phyloP scores from a whole-genome alignment of 1,140 invertebrate genomes.

The Homarus americanus region DNA sequence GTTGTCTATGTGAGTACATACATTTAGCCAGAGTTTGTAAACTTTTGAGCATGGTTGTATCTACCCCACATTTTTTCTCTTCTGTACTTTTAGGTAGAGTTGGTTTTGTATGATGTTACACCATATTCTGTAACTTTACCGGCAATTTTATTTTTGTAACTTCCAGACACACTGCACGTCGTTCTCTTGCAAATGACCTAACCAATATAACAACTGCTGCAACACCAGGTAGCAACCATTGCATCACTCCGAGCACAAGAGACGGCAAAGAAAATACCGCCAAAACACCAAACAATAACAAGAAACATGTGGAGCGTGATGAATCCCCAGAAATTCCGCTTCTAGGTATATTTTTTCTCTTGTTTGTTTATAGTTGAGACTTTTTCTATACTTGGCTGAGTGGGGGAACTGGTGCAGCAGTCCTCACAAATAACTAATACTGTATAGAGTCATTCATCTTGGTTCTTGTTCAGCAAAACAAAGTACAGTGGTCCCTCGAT shows the following conservation, averaged over 20 bases:
- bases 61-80: too few species aligned
- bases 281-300: not conserved
- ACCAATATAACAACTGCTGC: constrained; percentile 13
- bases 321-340: not conserved
- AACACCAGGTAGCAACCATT: not conserved
- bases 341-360: not conserved
- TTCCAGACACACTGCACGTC: constrained; percentile 29
- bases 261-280: constrained; percentile 28
- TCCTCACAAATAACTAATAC: too few species aligned
- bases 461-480: too few species aligned
- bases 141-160: not conserved
- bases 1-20: too few species aligned
- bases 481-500: too few species aligned
- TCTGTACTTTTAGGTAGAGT: too few species aligned
- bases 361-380: not conserved
- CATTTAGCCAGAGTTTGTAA: too few species aligned
- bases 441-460: too few species aligned
- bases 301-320: not conserved
- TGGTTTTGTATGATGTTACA: too few species aligned
- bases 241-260: not conserved
- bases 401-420: not conserved
- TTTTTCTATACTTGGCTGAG: not conserved
- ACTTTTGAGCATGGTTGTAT: too few species aligned
- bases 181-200: constrained; percentile 36
- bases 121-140: not conserved